These are phyloP conservation scores for Physocephala rufipes DNA, from an alignment of 2,888 invertebrate species.

Conservation along the genomic window DNA sequence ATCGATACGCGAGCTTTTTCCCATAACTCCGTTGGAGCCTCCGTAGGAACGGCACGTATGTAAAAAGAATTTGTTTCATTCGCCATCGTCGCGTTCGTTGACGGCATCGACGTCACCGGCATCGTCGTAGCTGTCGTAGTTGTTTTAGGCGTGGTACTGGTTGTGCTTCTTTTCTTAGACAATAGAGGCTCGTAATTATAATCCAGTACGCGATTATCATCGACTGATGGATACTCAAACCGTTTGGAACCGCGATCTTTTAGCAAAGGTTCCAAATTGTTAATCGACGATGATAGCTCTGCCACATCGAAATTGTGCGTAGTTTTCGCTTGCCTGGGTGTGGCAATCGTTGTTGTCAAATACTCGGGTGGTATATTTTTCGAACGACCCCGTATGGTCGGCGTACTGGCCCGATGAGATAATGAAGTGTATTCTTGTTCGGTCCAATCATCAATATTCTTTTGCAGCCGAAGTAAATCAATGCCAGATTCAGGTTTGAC, in stretches of 20 bases:
- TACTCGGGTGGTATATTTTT: constrained; percentile 83
- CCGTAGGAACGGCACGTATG: constrained; percentile 43
- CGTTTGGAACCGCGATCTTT: constrained; percentile 50
- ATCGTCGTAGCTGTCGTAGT: constrained; percentile 43
- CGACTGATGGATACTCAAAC: constrained; percentile 53
- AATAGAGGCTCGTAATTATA: constrained; percentile 46
- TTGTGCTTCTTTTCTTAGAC: constrained; percentile 36
- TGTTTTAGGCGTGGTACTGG: constrained; percentile 39
- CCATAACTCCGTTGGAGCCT: constrained; percentile 68
- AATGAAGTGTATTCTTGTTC: constrained; percentile 75
- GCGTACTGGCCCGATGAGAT: constrained; percentile 68
- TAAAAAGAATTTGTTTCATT: constrained; percentile 64
- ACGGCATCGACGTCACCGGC: constrained; percentile 44
- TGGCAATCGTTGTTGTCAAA: constrained; percentile 72
- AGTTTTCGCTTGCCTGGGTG: constrained; percentile 58
- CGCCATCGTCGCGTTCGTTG: constrained; percentile 61
- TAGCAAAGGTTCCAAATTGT: constrained; percentile 55
- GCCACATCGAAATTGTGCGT: constrained; percentile 47
- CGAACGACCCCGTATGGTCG: constrained; percentile 71
- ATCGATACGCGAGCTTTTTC: constrained; percentile 75
- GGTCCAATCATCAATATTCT: constrained; percentile 87
- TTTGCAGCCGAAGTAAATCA: constrained; percentile 79
- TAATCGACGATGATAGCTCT: constrained; percentile 54
- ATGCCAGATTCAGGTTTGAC: constrained; percentile 61
- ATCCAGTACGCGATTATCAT: constrained; percentile 56